Percentiles rank a stretch among this genome's conserved stretches.
Conservation (phyloP, 2,797 vertebrate genomes). For the Rhynchotus rufescens region DNA sequence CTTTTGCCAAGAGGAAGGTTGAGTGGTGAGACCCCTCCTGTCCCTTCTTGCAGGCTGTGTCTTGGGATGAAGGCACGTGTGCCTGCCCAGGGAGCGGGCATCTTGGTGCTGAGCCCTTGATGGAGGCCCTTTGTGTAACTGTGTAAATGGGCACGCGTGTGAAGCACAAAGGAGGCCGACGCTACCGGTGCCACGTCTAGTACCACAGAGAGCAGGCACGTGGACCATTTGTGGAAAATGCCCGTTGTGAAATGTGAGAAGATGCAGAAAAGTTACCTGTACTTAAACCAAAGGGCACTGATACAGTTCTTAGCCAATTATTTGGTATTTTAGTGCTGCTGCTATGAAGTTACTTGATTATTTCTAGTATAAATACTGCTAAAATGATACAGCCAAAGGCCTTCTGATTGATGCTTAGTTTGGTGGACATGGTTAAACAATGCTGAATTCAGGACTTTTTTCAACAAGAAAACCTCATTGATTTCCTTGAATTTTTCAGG, state of each 20-base stretch:
- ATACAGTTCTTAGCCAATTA: neutral
- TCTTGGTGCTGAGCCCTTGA: neutral
- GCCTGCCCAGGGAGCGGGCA: neutral
- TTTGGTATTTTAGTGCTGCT: neutral
- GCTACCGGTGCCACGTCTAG: neutral
- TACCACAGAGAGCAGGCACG: neutral
- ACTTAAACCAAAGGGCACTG: neutral
- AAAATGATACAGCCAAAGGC: neutral
- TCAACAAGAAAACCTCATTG: neutral
- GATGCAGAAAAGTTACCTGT: neutral
- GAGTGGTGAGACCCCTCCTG: neutral
- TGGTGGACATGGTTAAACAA: neutral
- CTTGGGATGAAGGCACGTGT: neutral
- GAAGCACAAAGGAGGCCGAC: too few species aligned
- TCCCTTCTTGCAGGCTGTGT: neutral
- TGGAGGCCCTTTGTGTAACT: neutral
- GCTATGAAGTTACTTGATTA: neutral
- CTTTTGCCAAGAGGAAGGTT: neutral
- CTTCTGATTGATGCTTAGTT: rapidly evolving
- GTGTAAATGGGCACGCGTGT: too few species aligned
- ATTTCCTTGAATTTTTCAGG: neutral
- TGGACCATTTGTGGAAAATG: neutral
- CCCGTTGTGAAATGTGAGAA: neutral
- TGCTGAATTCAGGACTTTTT: neutral
- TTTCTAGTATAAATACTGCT: neutral